Conservation (phyloP, 2,888 invertebrate species). For the Parapristionchus giblindavisi region DNA sequence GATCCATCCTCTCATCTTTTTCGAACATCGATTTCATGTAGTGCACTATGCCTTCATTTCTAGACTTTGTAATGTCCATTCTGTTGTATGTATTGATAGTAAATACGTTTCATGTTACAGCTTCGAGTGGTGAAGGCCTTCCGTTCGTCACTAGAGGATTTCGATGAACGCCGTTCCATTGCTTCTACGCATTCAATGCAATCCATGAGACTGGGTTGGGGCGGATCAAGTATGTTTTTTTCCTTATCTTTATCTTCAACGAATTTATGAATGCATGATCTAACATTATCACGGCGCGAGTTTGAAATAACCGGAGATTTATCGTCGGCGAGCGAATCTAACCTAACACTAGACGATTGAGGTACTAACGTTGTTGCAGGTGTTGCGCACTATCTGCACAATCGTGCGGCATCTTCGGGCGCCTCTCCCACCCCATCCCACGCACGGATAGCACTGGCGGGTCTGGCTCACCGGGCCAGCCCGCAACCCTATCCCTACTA, state of each 20-base stretch:
- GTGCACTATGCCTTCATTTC: no score
- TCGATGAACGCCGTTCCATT: conserved; percentile 97
- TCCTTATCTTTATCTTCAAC: neutral
- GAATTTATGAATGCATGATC: conserved; percentile 28
- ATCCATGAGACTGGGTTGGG: conserved; percentile 65
- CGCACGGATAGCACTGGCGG: conserved; percentile 50
- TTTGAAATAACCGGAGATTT: conserved; percentile 1
- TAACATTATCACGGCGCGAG: neutral
- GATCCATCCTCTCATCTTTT: no score
- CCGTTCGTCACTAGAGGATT: conserved; percentile 98
- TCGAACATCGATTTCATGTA: no score
- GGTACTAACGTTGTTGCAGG: neutral
- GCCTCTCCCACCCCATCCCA: conserved; percentile 52
- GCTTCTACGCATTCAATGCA: conserved; percentile 91
- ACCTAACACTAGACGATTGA: conserved; percentile 17
- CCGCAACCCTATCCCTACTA: conserved; percentile 68
- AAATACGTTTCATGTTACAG: no score
- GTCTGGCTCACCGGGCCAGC: conserved; percentile 58
- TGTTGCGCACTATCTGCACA: conserved; percentile 9
- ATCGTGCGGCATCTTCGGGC: conserved; percentile 37
- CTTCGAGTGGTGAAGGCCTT: conserved; percentile 99
- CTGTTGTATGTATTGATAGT: no score
- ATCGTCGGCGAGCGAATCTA: conserved; percentile 36
- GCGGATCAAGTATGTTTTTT: conserved; percentile 27
- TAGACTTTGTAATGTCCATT: no score